Conservation (phyloP, 1,140 invertebrate species). For the Zophobas morio region DNA sequence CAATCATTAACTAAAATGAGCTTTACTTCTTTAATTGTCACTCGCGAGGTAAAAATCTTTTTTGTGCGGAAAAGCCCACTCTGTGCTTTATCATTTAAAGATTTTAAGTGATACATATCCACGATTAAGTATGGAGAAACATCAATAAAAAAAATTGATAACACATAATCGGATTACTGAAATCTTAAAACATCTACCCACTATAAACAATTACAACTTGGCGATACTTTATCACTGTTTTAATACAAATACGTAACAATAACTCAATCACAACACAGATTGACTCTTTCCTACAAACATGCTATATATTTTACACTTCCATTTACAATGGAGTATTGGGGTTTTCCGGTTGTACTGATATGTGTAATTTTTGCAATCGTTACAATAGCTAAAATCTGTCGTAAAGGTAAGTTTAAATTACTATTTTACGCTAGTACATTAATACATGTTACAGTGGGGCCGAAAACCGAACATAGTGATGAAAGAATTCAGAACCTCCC, state of each 20-base stretch:
- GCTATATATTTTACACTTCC: constrained; percentile 4
- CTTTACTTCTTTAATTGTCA: too few relatives aligned
- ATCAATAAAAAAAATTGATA: background rate
- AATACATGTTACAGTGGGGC: too few relatives aligned
- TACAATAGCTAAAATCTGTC: constrained; percentile 17
- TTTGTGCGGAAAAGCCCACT: too few relatives aligned
- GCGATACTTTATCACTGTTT: background rate
- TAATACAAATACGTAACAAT: constrained; percentile 3
- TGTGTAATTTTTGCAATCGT: constrained; percentile 5
- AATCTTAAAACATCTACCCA: background rate
- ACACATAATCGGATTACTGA: too few relatives aligned
- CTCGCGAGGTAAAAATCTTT: too few relatives aligned
- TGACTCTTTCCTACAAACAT: background rate
- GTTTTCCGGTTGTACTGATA: background rate
- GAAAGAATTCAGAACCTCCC: background rate
- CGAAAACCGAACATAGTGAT: too few relatives aligned
- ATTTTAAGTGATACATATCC: too few relatives aligned
- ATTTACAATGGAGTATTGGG: constrained; percentile 29
- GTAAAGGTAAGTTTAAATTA: constrained; percentile 18
- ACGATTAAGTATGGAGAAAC: too few relatives aligned
- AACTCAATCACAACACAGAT: background rate
- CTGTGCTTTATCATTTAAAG: too few relatives aligned
- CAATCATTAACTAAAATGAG: background rate
- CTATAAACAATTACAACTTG: background rate
- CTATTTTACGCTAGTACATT: background rate